Evolutionary conservation across 2,113 vertebrate genomes (phyloP), one percentile per base, ranked within the genome.

Genomic region (Hypomesus transpacificus): DNA sequence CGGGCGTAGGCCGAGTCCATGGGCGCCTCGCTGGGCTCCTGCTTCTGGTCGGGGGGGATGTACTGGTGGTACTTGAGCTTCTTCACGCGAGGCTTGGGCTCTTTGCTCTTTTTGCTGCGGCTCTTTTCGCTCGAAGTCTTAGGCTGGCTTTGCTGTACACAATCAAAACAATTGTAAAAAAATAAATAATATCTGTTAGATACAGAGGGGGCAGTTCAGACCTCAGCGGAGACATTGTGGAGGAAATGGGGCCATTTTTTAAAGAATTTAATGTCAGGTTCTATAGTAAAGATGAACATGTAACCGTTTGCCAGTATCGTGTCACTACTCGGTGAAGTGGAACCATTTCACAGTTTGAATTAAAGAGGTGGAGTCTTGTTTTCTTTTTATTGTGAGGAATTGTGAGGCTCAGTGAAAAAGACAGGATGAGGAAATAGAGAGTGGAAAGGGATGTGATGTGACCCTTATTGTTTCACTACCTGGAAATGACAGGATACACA

Each of bases 41-140:
- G 93, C 74, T 98, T 99, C 91, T 98, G 96, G 86, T 98, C 96
- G 0, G 97, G 96, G 11, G 96, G 97, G 74, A 99, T 95, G 91
- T 99, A 99, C 79, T 99, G 97, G 82, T 99, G 96, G 84, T 98
- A 99, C 84, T 99, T 99, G 21, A 99, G 52, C 86, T 98, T 98
- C 88, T 96, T 98, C 68, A 99, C 95, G 68, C 96, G 91, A 14
- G 97, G 95, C 81, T 97, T 98, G 63, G 94, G 89, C 71, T 99
- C 97, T 89, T 97, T 98, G 90, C 91, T 93, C 87, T 97, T 98
- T 85, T 98, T 99, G 89, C 92, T 94, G 69, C 96, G 95, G 78
- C 93, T 94, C 83, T 95, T 99, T 70, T 99, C 97, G 1, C 83
- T 90, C 1, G 92, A 86, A 50, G 91, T 89, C 90, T 95, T 97